A percentile compares a stretch with the other conserved stretches of the same genome.
Evolutionary conservation across 2,888 invertebrate species (phyloP).

Genomic region (Biston stratarius): DNA sequence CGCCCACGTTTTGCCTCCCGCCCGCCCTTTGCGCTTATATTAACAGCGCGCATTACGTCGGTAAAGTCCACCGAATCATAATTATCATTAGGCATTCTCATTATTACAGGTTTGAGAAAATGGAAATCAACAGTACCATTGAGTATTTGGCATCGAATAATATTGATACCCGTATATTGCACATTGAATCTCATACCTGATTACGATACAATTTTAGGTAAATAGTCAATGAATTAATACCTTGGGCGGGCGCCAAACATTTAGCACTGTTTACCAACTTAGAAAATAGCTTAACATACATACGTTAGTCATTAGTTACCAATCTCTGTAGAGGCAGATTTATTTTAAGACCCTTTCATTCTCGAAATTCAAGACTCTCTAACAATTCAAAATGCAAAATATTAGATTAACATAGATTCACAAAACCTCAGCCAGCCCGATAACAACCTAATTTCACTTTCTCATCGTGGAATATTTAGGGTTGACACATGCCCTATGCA

Average conservation of each 20-base stretch:
- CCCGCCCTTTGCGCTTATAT: slow-evolving; percentile 60
- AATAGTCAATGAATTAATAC: no score
- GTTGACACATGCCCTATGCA: slow-evolving; percentile 35
- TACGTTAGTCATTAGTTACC: no score
- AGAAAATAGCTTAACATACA: no score
- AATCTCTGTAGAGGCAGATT: no score
- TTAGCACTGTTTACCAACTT: no score
- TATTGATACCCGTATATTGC: not conserved
- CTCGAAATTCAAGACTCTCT: not conserved
- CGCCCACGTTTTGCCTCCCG: slow-evolving; percentile 47
- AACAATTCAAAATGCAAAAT: not conserved
- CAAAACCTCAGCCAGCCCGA: slow-evolving; percentile 17
- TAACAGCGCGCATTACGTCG: slow-evolving; percentile 38
- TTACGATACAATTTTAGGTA: not conserved
- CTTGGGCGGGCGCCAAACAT: no score
- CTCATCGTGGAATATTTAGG: slow-evolving; percentile 19
- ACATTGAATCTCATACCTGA: not conserved
- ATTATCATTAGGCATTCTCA: slow-evolving; percentile 29
- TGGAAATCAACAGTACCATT: no score
- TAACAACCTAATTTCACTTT: slow-evolving; percentile 31
- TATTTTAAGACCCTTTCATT: not conserved
- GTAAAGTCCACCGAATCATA: slow-evolving; percentile 15
- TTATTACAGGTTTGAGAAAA: slow-evolving; percentile 14
- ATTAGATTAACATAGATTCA: not conserved
- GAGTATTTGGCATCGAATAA: not conserved